Evolutionary conservation across 2,113 vertebrate genomes (phyloP), one percentile per base, ranked within the genome.

Genomic region (Rissa tridactyla): DNA sequence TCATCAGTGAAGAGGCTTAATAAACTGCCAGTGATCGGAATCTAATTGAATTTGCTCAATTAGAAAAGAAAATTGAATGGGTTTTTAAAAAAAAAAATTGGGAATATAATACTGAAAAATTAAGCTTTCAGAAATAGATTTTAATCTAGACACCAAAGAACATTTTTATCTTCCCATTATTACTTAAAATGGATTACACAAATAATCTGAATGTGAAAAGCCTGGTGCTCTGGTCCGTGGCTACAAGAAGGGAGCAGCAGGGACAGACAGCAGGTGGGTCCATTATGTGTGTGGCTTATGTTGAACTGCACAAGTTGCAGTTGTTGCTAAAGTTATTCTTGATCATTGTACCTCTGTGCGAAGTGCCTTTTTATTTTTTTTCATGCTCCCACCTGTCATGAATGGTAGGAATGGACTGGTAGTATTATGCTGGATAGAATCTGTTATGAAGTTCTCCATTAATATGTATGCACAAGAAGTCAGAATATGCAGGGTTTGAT

Each of bases 1-100:
- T 96, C 92, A 88, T 58, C 73, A 66, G 52, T 82, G 71, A 58
- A 86, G 92, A 89, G 47, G 49, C 52, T 95, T 94, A 94, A 93
- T 95, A 92, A 96, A 91, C n/a, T 90, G 55, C 40, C 60, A 91
- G 47, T 3, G 29, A 91, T 95, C 54, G 76, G 79, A 82, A 87
- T 85, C 44, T 94, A 92, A 95, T 71, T 94, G 80, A 96, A 95
- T 89, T 94, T 92, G 9, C 70, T 94, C 77, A 89, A 83, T 95
- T 95, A 91, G 46, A 88, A 93, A 92, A 88, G 38, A 64, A 4
- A 12, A 58, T 42, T 90, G 76, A 52, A 55, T 60, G 20, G 34
- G 36, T 84, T 90, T 32, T 17, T 6, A 19, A 46, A 64, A 61
- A 76, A 73, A 70, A 71, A 80, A 68, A 49, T 34, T 11, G 11